phyloP scores from a whole-genome alignment of 2,888 invertebrate genomes.

The Drosophila barbarae region DNA sequence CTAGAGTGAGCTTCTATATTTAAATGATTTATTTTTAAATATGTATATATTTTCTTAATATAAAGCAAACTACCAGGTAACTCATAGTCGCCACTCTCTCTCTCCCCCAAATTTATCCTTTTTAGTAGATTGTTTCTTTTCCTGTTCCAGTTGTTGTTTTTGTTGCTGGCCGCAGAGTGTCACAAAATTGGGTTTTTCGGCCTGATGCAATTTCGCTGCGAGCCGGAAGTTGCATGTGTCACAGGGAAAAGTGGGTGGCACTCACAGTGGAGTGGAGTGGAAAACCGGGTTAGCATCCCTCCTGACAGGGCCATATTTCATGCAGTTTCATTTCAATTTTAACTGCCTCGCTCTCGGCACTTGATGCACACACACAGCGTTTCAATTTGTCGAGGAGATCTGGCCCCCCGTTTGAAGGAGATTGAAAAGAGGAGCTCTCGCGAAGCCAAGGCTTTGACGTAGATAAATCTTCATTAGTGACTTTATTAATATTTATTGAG shows the following conservation, averaged over 20 bases:
- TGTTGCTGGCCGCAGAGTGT: constrained; percentile 51
- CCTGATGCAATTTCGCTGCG: constrained; percentile 65
- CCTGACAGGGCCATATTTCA: constrained; percentile 40
- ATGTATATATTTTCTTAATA: background rate
- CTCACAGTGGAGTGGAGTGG: constrained; percentile 1
- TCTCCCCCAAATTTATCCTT: background rate
- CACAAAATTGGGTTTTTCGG: constrained; percentile 48
- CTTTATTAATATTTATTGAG: constrained; percentile 77
- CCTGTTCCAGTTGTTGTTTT: constrained; percentile 9
- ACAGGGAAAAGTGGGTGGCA: constrained; percentile 20
- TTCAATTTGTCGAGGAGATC: constrained; percentile 34
- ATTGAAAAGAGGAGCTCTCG: background rate
- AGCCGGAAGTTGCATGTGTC: constrained; percentile 74
- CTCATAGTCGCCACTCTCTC: background rate
- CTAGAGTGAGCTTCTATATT: background rate
- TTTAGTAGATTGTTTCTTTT: constrained; percentile 24
- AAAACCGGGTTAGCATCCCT: background rate
- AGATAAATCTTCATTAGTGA: constrained; percentile 75
- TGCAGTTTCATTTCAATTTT: constrained; percentile 46
- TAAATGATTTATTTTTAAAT: background rate
- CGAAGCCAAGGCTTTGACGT: background rate
- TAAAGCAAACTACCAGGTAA: background rate
- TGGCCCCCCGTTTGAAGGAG: background rate
- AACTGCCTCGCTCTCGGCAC: constrained; percentile 29
- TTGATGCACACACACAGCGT: constrained; percentile 27